Evolutionary conservation across 2,113 vertebrate species (phyloP), one percentile per base, ranked within the genome.

Genomic region (Rhagologus leucostigma): DNA sequence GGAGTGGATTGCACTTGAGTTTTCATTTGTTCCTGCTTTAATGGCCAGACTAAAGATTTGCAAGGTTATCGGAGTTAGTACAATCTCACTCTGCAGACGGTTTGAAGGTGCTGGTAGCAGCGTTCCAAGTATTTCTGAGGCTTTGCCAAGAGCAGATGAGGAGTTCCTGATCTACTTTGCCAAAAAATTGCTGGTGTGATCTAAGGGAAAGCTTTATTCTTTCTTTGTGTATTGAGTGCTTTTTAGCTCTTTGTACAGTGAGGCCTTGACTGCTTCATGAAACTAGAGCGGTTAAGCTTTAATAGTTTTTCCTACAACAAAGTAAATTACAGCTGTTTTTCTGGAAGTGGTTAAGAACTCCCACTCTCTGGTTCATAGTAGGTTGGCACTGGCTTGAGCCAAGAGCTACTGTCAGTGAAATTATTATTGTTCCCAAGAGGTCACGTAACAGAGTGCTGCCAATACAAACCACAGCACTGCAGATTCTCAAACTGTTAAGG

Each of bases 341-440:
- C 87, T 95, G 89, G 65, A 95, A 95, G 80, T 91, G 47, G 76
- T 94, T 84, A 75, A 84, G 88, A 91, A 69, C 84, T 92, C 87
- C 84, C 57, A 44, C 87, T 79, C 29, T 82, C 67, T 13, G 57
- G 60, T 79, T 90, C 11, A 2, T 82, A 56, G 68, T 4, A 68
- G 57, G 56, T 7, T 96, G 95, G 87, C 93, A 95, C 37, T 0
- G 2, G 26, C 15, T 59, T 92, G 74, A 93, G 95, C 94, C 94
- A 94, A 91, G 86, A 92, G 86, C 93, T 93, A 93, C 95, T 84
- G 94, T 90, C 80, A 68, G 69, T 87, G 94, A 94, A 89, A 89
- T 89, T 56, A 79, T 71, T 95, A 87, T 89, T 89, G 91, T 53
- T 95, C 94, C 94, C 89, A 33, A 64, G 94, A 71, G 89, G 77